Evolutionary conservation across 2,113 vertebrate species (phyloP).

Genomic region (Catharus fuscescens): DNA sequence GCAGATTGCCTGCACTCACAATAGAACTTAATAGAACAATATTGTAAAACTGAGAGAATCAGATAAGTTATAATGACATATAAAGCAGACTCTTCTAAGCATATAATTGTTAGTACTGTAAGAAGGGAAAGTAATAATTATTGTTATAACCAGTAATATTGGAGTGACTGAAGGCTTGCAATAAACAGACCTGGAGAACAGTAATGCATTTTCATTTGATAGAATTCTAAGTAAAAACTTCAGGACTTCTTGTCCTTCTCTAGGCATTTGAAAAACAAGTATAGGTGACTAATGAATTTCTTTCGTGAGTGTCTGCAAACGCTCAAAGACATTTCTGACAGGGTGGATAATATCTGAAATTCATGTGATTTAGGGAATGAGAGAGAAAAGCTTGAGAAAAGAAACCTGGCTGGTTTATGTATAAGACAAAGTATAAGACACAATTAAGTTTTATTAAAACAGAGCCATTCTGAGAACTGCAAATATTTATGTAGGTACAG

Average conservation of each 20-base stretch:
- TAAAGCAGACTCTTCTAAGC: neutral
- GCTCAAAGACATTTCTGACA: neutral
- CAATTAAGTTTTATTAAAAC: neutral
- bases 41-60: neutral
- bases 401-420: neutral
- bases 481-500: neutral
- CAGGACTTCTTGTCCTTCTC: neutral
- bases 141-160: neutral
- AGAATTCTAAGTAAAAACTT: neutral
- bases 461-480: neutral
- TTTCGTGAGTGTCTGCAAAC: neutral
- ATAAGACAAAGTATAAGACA: neutral
- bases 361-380: neutral
- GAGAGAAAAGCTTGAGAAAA: neutral
- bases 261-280: neutral
- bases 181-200: neutral
- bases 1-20: neutral
- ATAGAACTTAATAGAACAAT: neutral
- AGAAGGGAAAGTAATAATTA: neutral
- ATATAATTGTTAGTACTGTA: neutral
- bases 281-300: neutral
- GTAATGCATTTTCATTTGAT: neutral
- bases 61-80: neutral
- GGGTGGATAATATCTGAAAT: constrained; percentile 19
- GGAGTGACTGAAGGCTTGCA: neutral